Base-by-base conservation (phyloP, 1,140 invertebrate species). In the Magallana angulata region DNA sequence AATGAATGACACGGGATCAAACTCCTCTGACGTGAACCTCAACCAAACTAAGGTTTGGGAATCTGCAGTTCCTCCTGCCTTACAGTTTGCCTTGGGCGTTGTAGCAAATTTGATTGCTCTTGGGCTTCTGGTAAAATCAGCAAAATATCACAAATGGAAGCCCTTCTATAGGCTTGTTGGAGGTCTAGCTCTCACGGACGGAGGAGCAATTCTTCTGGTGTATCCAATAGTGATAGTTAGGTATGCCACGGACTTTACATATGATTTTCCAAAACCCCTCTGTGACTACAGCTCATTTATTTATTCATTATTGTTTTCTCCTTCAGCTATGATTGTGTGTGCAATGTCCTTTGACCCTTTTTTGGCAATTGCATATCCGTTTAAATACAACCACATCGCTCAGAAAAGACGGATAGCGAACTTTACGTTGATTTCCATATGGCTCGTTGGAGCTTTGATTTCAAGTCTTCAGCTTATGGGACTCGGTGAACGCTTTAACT, bases 291-390 rank as follows among this genome's bases (percentile, higher is more conserved):
- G 93, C 84, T 93, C 93, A 3, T 95, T 95, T 90, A 91, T 93
- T 84, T 92, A 95, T 90, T 92, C 94, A 60, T 92, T 93, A 64
- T 92, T 94, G 58, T 92, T 94, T n/a, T 85, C 94, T 36, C 90
- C 94, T 3, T 94, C 95, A 1, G 92, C 94, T 24, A 91, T 93
- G 57, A 93, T 94, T 12, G 92, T 95, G 56, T 93, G 93, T n/a
- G 91, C 92, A 24, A 95, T 95, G 94, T 93, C 94, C 12, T 64
- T 95, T 1, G 94, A 95, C 89, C 86, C 94, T 8, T 94, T 92
- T 86, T 71, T 95, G 6, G 93, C 94, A 57, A 94, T 95, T 62
- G 85, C 91, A 60, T 93, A 93, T 87, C 94, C 94, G 5, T 95
- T 93, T 89, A 92, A 93, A 88, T 94, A 94, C 90, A 92, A 93